A percentile compares a stretch with the other conserved stretches of the same genome.
phyloP scores from a whole-genome alignment of 2,113 vertebrate genomes.

The Petaurus breviceps region DNA sequence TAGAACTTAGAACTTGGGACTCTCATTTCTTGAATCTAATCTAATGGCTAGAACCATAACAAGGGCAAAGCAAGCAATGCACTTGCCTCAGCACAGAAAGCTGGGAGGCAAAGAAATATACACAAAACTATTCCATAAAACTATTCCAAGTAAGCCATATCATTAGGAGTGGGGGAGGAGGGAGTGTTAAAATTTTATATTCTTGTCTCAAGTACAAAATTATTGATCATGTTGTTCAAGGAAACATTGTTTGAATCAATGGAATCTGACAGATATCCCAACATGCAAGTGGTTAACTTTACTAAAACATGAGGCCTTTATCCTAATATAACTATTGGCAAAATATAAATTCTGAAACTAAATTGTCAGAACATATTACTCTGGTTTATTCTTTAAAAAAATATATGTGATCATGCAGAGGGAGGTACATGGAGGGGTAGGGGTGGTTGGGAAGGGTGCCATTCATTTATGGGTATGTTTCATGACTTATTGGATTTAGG shows the following conservation, averaged over 20 bases:
- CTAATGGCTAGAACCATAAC: not conserved
- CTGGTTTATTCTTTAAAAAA: not conserved
- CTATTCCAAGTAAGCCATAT: not conserved
- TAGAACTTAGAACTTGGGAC: constrained; percentile 7
- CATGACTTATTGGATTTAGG: not conserved
- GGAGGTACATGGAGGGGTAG: not conserved
- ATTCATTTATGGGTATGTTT: not conserved
- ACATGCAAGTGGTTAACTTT: constrained; percentile 8
- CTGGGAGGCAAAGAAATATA: not conserved
- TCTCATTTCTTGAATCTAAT: constrained; percentile 57
- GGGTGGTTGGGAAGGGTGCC: not conserved
- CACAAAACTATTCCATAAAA: not conserved
- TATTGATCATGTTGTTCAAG: not conserved
- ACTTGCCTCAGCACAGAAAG: not conserved
- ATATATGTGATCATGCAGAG: not conserved
- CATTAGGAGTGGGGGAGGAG: not conserved
- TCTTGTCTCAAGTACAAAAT: not conserved
- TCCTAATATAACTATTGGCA: constrained; percentile 44
- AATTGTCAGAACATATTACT: constrained; percentile 11
- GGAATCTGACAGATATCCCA: not conserved
- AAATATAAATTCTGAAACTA: constrained; percentile 49
- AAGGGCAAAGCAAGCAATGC: not conserved
- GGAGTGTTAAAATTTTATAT: not conserved
- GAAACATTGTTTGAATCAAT: constrained; percentile 31
- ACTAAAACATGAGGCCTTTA: constrained; percentile 12